phyloP scores from a whole-genome alignment of 2,113 vertebrate genomes.

The Sinocyclocheilus anshuiensis region DNA sequence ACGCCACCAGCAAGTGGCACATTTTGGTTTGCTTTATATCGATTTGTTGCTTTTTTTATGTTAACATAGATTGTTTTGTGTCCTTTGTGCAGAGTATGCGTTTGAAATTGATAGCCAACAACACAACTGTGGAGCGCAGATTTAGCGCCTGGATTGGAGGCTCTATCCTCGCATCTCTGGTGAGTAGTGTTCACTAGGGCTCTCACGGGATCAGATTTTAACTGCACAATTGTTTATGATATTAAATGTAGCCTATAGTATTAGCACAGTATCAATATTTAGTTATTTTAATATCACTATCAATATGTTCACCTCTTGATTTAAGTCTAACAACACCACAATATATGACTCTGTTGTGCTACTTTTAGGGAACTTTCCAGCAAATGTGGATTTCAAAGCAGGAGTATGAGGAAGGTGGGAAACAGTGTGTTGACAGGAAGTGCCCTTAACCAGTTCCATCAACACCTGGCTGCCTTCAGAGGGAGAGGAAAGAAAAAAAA shows the following conservation, averaged over 20 bases:
- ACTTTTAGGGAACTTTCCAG: conserved; percentile 90
- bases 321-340: too few relatives aligned
- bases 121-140: conserved; percentile 93
- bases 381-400: conserved; percentile 99
- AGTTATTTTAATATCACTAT: too few relatives aligned
- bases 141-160: conserved; percentile 98
- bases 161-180: conserved; percentile 94
- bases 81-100: conserved; percentile 89
- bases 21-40: too few relatives aligned
- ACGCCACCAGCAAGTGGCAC: conserved; percentile 86
- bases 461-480: conserved; percentile 23
- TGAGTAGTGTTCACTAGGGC: conserved; percentile 68
- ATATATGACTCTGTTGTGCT: neutral
- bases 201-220: too few relatives aligned
- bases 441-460: conserved; percentile 81
- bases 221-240: too few relatives aligned
- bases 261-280: too few relatives aligned
- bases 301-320: too few relatives aligned
- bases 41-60: too few relatives aligned
- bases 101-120: conserved; percentile 97
- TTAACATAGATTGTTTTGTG: neutral
- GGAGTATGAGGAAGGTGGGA: conserved; percentile 98
- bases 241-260: too few relatives aligned
- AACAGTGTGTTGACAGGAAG: conserved; percentile 98
- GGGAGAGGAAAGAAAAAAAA: conserved; percentile 30